Base-by-base conservation (phyloP, 1,140 invertebrate genomes). In the Saccostrea echinata region DNA sequence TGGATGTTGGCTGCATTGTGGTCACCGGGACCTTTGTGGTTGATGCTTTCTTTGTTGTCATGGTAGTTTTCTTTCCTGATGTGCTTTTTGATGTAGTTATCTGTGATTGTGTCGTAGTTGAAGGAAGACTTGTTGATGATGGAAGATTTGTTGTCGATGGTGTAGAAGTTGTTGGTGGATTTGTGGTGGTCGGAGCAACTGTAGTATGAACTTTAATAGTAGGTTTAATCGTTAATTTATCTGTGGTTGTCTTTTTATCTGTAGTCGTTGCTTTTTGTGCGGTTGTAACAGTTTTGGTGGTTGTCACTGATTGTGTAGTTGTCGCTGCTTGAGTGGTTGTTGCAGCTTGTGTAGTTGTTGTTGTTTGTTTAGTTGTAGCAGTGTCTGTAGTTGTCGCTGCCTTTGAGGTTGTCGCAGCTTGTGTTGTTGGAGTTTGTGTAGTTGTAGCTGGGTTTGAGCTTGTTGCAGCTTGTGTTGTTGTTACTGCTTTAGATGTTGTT, bases 1-100 rank as follows among this genome's bases (percentile, higher is more conserved):
- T 30, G 24, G 68, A 16, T 33, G 68, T 53, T 21, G 81, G 16
- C 30, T 83, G 35, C 9, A 52, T 83, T 52, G 81, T 83, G 43
- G 81, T 83, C 24, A 35, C 13, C n/a, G 35, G 81, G 43, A 35
- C 51, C 81, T 52, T 83, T 4, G 81, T 83, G 33, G 81, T 52
- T n/a, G 81, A 24, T 3, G 13, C n/a, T 3, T 51, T 83, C 43
- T 83, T 83, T 51, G 81, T 53, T 83, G 81, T 52, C 33, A 27
- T 82, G 35, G 80, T 83, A 51, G 81, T 83, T 52, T 51, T 83
- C 51, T 83, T 83, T 24, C n/a, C 81, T 53, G 43, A 52, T 24
- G 81, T 83, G n/a, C 4, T 83, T n/a, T 43, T 52, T 51, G 43
- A 21, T n/a, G 51, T 21, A 2, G 80, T 82, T n/a, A 33, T 83